Evolutionary conservation across 53 echinoderm and acorn worm genomes (phyloP).

Genomic region (Paelopatides confundens): DNA sequence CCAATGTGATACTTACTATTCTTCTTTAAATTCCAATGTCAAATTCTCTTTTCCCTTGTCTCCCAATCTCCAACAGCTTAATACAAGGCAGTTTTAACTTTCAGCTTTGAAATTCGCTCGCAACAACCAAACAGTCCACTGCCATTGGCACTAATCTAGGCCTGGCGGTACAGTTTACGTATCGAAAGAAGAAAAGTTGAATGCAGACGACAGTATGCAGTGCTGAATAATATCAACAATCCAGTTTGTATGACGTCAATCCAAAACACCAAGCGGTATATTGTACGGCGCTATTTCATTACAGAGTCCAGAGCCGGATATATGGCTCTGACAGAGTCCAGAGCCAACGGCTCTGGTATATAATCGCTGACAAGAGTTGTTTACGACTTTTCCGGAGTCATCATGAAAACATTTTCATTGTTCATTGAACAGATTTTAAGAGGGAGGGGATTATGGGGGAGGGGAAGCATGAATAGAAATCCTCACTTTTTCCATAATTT

Average conservation of each 20-base stretch:
- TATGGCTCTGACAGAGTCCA: no score
- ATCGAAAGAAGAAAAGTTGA: background rate
- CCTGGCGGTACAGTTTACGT: background rate
- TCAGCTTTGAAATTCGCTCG: slow-evolving; percentile 3
- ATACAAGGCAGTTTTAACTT: background rate
- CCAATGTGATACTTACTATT: background rate
- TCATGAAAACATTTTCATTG: no score
- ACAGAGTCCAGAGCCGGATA: no score
- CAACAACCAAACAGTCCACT: background rate
- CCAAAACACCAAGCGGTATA: background rate
- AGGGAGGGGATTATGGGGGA: no score
- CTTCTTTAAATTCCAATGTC: background rate
- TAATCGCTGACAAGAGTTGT: no score
- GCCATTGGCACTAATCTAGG: slow-evolving; percentile 8
- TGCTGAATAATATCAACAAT: no score
- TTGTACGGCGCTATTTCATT: background rate
- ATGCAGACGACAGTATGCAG: background rate
- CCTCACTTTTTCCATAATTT: no score
- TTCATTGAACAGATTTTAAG: no score
- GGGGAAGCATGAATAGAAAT: no score
- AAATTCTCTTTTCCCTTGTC: background rate
- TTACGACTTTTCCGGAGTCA: no score
- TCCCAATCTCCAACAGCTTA: background rate
- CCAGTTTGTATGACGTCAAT: background rate
- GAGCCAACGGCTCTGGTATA: no score